Evolutionary conservation across 2,113 vertebrate genomes (phyloP), one percentile per base, ranked within the genome.

Genomic region (Cathartes aura): DNA sequence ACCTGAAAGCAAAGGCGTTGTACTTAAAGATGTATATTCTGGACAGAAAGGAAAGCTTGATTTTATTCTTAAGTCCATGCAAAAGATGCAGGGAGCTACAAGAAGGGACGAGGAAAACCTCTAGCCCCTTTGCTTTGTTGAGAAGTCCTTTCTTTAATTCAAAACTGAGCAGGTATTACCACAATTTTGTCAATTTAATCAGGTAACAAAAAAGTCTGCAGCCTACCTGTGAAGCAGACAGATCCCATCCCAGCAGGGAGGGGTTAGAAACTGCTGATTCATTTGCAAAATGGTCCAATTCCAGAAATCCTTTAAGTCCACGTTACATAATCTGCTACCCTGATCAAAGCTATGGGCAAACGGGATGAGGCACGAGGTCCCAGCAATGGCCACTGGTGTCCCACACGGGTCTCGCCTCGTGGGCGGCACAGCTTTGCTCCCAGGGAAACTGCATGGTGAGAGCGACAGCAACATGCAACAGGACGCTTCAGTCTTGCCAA

Each of bases 181-280:
- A 73, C 67, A 78, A 81, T 74, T 45, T 36, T 68, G 50, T 73
- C 82, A 62, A 78, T 81, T 94, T 75, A 79, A 75, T 64, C 68
- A 92, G 86, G 52, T 76, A 87, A 73, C 68, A 78, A 82, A 74
- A 56, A 81, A 83, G 36, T 58, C 79, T 78, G 85, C 75, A 92
- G 76, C 52, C 42, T 94, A 66, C 66, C 81, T 59, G 87, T 19
- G 71, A 97, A 87, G 87, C 43, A 95, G 90, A 97, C 96, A 96
- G 95, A 97, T 93, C 88, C 89, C 60, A 94, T 91, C 94, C 71
- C 92, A 94, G 94, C 92, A 97, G 94, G 93, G 50, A 94, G 50
- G 70, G 75, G 50, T 91, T 76, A 89, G 91, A 94, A 96, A 90
- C 62, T 96, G 95, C 97, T 90, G 96, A 97, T 96, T 96, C 87